Percentiles rank a stretch among this genome's conserved stretches.
Evolutionary conservation across 2,113 vertebrate genomes (phyloP).

Genomic region (Anoplopoma fimbria): DNA sequence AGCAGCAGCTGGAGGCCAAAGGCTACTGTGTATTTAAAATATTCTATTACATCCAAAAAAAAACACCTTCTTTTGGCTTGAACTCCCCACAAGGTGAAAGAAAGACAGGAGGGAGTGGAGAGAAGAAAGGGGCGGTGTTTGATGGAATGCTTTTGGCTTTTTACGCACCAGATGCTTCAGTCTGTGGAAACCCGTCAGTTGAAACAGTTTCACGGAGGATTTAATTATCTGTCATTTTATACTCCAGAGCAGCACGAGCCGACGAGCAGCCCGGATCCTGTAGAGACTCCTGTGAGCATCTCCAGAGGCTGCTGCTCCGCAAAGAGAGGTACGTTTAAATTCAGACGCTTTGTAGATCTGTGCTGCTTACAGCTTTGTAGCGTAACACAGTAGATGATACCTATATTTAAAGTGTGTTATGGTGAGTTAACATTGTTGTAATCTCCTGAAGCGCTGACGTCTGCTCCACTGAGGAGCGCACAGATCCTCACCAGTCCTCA

Average conservation of each 20-base stretch:
- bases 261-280: not conserved
- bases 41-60: slow-evolving; percentile 29
- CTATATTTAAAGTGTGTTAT: not conserved
- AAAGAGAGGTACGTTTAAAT: slow-evolving; percentile 39
- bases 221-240: slow-evolving; percentile 30
- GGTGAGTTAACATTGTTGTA: not conserved
- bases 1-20: slow-evolving; percentile 22
- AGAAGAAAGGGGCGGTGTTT: slow-evolving; percentile 46
- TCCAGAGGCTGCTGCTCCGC: slow-evolving; percentile 25
- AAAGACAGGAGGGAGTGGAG: not conserved
- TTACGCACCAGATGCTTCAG: slow-evolving; percentile 61
- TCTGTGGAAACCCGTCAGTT: slow-evolving; percentile 52
- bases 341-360: fast-evolving
- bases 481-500: not conserved
- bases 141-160: not conserved
- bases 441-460: not conserved
- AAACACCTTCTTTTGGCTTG: slow-evolving; percentile 22
- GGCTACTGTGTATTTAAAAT: slow-evolving; percentile 43
- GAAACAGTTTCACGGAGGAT: slow-evolving; percentile 53
- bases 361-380: not conserved
- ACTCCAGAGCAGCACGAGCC: slow-evolving; percentile 5
- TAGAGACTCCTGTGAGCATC: slow-evolving; percentile 20
- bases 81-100: slow-evolving; percentile 44
- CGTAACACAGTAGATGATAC: not conserved
- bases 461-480: not conserved